Base-by-base conservation (phyloP, 2,888 invertebrate genomes). In the Craniophora ligustri region DNA sequence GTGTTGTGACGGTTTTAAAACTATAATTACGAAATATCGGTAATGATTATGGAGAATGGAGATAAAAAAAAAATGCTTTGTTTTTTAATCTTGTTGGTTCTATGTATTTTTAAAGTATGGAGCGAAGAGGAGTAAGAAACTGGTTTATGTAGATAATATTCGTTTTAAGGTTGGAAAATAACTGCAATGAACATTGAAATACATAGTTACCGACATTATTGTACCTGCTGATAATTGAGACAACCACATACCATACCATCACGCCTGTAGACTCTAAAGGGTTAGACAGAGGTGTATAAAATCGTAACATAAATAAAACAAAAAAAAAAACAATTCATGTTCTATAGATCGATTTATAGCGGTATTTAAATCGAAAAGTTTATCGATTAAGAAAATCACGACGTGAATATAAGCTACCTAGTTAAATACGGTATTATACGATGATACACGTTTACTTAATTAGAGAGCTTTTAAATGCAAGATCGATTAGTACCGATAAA, bases 401-500 rank as follows among this genome's bases (percentile, higher is more conserved):
- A 36, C 32, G 39, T 35, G 57, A 40, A 40, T 36, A 31, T 45
- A 47, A 35, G 28, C 19, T 36, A 41, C 57, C 30, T 45, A 21
- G 13, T 55, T 36, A 28, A 26, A 10, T 26, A 55, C 57, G 57
- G 31, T 57, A 64, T 64, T 64, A 48, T 62, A 62, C n/a, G n/a
- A 26, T 35, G 16, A 68, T 40, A 48, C 64, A 68, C 32, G 68
- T 38, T 26, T 18, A 44, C 63, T 63, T 64, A 68, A 63, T 67
- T 55, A 68, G 15, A 41, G 31, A 41, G 35, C 26, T 55, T 55
- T 30, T 48, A n/a, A 61, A 67, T 67, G 45, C 54, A 53, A 61
- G 6, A 61, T 34, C 61, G 40, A 67, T 62, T 67, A 60, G 53
- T 61, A 41, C 16, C 26, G 36, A 42, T 41, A 41, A 46, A 67